Evolutionary conservation across 1,140 invertebrate species (phyloP).

Genomic region (Asobara japonica): DNA sequence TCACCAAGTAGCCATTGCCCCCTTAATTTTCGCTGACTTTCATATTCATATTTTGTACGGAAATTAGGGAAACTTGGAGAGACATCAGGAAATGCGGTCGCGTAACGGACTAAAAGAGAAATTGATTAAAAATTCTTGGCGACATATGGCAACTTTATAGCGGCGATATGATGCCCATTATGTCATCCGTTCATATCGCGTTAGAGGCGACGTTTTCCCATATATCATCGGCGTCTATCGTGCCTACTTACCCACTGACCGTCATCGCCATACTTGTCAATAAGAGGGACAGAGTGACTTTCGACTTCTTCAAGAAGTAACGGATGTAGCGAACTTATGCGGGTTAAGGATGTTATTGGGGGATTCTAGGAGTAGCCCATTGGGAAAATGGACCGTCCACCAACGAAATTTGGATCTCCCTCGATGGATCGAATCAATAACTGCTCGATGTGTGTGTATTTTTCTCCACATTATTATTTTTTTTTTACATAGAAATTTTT

Average conservation of each 20-base stretch:
- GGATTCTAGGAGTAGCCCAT: too few species aligned
- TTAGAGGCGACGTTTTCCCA: not conserved
- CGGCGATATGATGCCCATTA: not conserved
- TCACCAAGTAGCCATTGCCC: too few species aligned
- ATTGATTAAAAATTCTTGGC: not conserved
- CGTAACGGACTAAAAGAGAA: constrained; percentile 4
- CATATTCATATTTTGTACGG: too few species aligned
- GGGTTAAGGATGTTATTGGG: too few species aligned
- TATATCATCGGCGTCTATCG: not conserved
- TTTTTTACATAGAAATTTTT: too few species aligned
- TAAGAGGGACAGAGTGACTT: not conserved
- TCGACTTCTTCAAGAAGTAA: not conserved
- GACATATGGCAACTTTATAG: not conserved
- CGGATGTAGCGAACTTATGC: not conserved
- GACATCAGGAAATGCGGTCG: too few species aligned
- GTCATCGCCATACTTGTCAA: not conserved
- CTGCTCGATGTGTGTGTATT: too few species aligned
- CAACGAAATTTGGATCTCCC: not conserved
- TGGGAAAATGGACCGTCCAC: too few species aligned
- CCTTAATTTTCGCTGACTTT: too few species aligned
- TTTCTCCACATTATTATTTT: too few species aligned
- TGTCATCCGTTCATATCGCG: not conserved
- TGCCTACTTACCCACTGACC: constrained; percentile 10
- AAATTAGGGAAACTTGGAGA: too few species aligned
- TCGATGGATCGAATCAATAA: too few species aligned